Evolutionary conservation across 2,797 vertebrate species (phyloP), one percentile per base, ranked within the genome.

Genomic region (Selene dorsalis): DNA sequence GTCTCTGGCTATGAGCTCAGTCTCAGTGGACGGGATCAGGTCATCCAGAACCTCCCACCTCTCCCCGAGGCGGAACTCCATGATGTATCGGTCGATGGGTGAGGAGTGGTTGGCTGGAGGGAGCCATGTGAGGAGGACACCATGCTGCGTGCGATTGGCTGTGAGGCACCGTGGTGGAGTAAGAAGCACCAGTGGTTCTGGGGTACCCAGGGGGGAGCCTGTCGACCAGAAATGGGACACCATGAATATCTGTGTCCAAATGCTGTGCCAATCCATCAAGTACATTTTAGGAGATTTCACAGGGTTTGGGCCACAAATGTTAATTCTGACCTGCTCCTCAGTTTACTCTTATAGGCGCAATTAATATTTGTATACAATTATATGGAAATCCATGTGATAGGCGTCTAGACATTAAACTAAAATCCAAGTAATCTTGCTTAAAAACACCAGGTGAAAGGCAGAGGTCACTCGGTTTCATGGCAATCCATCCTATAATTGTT

Each of bases 161-260:
- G 96, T 99, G 96, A 99, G 98, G 97, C 98, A 99, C 96, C 98
- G 96, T 89, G 98, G 98, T 98, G 98, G 97, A 94, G 97, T 97
- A 95, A 99, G 96, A 96, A 99, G 97, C 97, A 99, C 96, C 96
- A 98, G 96, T 93, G 98, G 98, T 96, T 99, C 98, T 95, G 98
- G 98, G 94, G 98, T 99, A 95, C 96, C 97, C 94, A 98, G 92
- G 84, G 97, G 98, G 94, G 97, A 98, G 94, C 97, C 98, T 99
- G 87, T 7, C 22, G 62, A 77, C 30, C 75, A 53, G 4, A 71
- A n/a, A 74, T 5, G n/a, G 41, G 30, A 18, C 18, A 50, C 47
- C 24, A 18, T 22, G 14, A 41, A 52, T 26, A 35, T 28, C 6
- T 60, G 6, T 14, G 26, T 35, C 3, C 24, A 28, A 30, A 28